Percentiles rank a stretch among this genome's conserved stretches.
These are phyloP conservation scores for Nymphalis polychloros DNA, from an alignment of 2,888 invertebrate species.

Conservation along the genomic window DNA sequence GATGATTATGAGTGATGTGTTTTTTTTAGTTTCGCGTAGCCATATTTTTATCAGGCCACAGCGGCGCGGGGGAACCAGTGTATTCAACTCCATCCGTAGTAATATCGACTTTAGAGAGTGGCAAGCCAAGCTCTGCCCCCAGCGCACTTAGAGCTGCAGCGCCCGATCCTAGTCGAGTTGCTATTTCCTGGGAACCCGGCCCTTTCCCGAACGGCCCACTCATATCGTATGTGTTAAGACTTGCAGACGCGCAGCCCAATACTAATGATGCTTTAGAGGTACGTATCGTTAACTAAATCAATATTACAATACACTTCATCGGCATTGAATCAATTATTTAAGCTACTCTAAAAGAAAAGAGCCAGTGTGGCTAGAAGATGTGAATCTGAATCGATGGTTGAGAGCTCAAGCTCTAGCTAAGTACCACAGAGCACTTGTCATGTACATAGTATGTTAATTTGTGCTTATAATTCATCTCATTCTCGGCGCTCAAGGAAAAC, in stretches of 20 bases:
- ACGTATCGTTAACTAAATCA: slow-evolving; percentile 34
- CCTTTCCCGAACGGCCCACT: slow-evolving; percentile 93
- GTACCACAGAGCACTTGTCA: too few species aligned
- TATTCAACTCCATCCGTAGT: slow-evolving; percentile 89
- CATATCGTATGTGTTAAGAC: slow-evolving; percentile 90
- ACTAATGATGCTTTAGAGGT: slow-evolving; percentile 86
- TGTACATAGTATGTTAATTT: too few species aligned
- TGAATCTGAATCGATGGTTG: too few species aligned
- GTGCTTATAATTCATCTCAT: too few species aligned
- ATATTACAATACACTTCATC: neutral
- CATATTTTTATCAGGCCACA: slow-evolving; percentile 86
- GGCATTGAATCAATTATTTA: too few species aligned
- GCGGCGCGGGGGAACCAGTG: slow-evolving; percentile 85
- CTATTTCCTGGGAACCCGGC: slow-evolving; percentile 94
- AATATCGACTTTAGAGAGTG: slow-evolving; percentile 87
- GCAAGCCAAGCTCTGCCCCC: slow-evolving; percentile 89
- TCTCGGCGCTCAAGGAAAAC: too few species aligned
- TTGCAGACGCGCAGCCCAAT: slow-evolving; percentile 81
- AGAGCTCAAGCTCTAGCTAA: too few species aligned
- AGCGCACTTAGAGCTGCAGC: slow-evolving; percentile 88
- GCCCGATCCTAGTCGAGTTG: slow-evolving; percentile 90
- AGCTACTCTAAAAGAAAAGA: too few species aligned
- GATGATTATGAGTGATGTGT: neutral
- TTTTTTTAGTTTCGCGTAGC: slow-evolving; percentile 91
- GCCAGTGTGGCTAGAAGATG: too few species aligned